Conservation (phyloP, 2,888 invertebrate genomes). For the Acleris laterana region DNA sequence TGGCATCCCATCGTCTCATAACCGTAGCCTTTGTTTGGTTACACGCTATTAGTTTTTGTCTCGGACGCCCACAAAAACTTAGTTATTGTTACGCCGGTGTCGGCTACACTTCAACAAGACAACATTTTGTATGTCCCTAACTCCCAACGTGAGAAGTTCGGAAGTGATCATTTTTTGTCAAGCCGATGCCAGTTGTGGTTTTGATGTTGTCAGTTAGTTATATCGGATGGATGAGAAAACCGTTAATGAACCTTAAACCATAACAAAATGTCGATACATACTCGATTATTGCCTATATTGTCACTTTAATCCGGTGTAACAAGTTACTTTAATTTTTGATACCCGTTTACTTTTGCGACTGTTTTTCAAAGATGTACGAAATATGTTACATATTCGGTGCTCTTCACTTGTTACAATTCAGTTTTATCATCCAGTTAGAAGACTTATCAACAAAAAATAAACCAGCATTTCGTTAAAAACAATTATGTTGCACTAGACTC, state of each 20-base stretch:
- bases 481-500: conserved; percentile 19
- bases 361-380: too few species aligned
- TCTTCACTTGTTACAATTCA: too few species aligned
- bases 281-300: conserved; percentile 2
- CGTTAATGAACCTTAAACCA: conserved; percentile 15
- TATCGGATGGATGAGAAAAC: conserved; percentile 9
- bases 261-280: conserved; percentile 13
- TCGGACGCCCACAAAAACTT: conserved; percentile 57
- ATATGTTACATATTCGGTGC: too few species aligned
- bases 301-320: conserved; percentile 5
- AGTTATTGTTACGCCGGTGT: conserved; percentile 54
- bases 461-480: conserved; percentile 10
- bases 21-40: conserved; percentile 61
- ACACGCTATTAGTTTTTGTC: conserved; percentile 68
- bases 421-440: too few species aligned
- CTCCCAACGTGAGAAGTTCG: conserved; percentile 8
- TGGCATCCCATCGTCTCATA: conserved; percentile 54
- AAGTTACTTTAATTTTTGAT: too few species aligned
- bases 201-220: background rate
- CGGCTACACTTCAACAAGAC: conserved; percentile 41
- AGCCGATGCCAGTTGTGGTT: background rate
- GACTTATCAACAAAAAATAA: too few species aligned
- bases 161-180: background rate
- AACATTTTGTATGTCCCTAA: conserved; percentile 20
- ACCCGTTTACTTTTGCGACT: too few species aligned